Percentiles rank a stretch among this genome's conserved stretches.
These are phyloP conservation scores for Tetramorium alpestre DNA, from an alignment of 1,140 invertebrate genomes.

Conservation along the genomic window DNA sequence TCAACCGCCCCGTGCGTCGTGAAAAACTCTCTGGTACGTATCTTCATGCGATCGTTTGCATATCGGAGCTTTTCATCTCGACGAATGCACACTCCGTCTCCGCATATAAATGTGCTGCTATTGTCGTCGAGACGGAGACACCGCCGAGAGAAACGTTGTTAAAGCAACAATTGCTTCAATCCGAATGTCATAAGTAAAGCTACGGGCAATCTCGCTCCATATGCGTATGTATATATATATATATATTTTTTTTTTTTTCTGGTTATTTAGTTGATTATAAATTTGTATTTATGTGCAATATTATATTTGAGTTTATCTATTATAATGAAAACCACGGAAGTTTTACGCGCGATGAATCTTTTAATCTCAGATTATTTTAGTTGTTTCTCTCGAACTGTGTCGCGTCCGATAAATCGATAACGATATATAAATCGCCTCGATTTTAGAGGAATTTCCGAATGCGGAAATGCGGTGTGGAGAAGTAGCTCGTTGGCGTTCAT, in stretches of 20 bases:
- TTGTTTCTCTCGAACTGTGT: slow-evolving; percentile 5
- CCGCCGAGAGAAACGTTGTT: slow-evolving; percentile 8
- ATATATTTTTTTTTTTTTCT: not conserved
- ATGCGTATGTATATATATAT: not conserved
- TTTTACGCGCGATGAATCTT: not conserved
- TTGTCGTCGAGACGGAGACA: slow-evolving; percentile 15
- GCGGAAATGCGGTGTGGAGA: slow-evolving; percentile 1
- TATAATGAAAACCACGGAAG: not conserved
- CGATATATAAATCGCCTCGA: slow-evolving; percentile 41
- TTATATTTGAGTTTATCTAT: slow-evolving; percentile 1
- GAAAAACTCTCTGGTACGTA: slow-evolving; percentile 21
- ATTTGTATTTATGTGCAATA: not conserved
- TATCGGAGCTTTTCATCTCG: slow-evolving; percentile 33
- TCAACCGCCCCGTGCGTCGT: slow-evolving; percentile 25
- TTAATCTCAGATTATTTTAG: slow-evolving; percentile 12
- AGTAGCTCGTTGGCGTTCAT: slow-evolving; percentile 42
- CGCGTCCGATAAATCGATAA: slow-evolving; percentile 16
- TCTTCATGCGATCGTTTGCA: slow-evolving; percentile 46
- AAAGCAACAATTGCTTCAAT: slow-evolving; percentile 19
- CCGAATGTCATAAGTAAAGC: not conserved
- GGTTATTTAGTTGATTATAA: not conserved
- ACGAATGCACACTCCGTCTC: slow-evolving; percentile 15
- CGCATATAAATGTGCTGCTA: slow-evolving; percentile 28
- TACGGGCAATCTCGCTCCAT: not conserved
- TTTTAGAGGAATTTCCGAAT: slow-evolving; percentile 36